Evolutionary conservation across 2,888 invertebrate species (phyloP).

Genomic region (Lasioglossum vierecki): DNA sequence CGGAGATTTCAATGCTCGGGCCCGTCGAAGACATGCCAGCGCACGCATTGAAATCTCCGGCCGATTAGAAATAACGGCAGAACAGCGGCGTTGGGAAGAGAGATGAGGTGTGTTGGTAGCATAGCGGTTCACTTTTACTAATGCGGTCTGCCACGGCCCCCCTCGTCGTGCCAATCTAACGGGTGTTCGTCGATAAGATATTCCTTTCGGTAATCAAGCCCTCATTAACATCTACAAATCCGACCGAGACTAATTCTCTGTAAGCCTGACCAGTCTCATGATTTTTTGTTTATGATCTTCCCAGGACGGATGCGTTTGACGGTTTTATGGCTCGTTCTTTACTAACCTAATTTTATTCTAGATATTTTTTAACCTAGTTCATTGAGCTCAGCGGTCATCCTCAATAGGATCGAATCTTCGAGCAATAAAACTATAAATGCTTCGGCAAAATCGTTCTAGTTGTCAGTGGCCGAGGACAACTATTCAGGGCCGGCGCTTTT

Average conservation of each 20-base stretch:
- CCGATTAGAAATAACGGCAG: constrained; percentile 79
- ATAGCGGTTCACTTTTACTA: constrained; percentile 67
- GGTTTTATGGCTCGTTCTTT: not conserved
- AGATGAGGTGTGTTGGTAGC: constrained; percentile 52
- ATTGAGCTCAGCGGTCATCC: too few species aligned
- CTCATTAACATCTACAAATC: not conserved
- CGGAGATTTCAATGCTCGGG: constrained; percentile 26
- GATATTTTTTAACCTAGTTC: not conserved
- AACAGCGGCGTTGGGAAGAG: constrained; percentile 71
- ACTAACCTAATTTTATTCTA: not conserved
- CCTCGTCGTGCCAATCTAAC: constrained; percentile 44
- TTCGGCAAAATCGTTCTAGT: too few species aligned
- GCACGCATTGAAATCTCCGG: constrained; percentile 66
- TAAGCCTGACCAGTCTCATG: not conserved
- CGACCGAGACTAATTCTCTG: not conserved
- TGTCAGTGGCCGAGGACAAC: too few species aligned
- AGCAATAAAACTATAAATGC: too few species aligned
- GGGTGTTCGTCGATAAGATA: constrained; percentile 21
- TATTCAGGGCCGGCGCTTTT: too few species aligned
- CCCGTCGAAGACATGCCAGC: constrained; percentile 15
- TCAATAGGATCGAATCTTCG: too few species aligned
- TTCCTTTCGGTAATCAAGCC: constrained; percentile 31
- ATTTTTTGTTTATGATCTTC: not conserved
- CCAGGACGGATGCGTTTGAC: not conserved
- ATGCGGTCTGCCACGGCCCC: constrained; percentile 39